phyloP scores from a whole-genome alignment of 2,113 vertebrate genomes.

The Petrocephalus microphthalmus region DNA sequence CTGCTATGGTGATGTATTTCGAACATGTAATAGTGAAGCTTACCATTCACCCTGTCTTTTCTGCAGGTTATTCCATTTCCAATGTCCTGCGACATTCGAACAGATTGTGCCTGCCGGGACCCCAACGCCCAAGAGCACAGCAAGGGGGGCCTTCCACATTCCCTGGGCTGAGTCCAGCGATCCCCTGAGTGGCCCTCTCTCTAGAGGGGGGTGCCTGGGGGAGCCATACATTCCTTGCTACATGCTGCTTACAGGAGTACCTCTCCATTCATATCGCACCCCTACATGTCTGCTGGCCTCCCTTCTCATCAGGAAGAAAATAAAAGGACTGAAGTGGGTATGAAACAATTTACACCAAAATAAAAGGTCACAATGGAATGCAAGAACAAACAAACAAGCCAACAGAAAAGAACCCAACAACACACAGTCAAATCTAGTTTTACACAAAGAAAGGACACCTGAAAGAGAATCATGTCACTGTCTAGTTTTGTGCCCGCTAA shows the following conservation, averaged over 20 bases:
- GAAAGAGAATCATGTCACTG: conserved; percentile 54
- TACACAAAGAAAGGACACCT: conserved; percentile 25
- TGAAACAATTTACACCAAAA: conserved; percentile 9
- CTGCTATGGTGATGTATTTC: background rate
- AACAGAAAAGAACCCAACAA: conserved; percentile 17
- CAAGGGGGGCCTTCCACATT: conserved; percentile 67
- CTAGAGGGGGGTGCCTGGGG: conserved; percentile 49
- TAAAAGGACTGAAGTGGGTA: conserved; percentile 39
- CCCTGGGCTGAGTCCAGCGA: conserved; percentile 69
- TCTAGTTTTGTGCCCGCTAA: conserved; percentile 42
- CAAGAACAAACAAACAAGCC: conserved; percentile 13
- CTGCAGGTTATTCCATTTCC: conserved; percentile 89
- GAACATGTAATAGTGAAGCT: background rate
- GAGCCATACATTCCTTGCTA: conserved; percentile 67
- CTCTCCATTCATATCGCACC: conserved; percentile 62
- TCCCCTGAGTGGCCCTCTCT: conserved; percentile 17
- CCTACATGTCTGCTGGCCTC: conserved; percentile 59
- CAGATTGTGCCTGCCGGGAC: conserved; percentile 90
- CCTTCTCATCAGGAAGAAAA: conserved; percentile 44
- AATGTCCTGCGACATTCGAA: conserved; percentile 85
- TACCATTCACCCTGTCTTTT: conserved; percentile 13
- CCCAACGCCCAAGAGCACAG: conserved; percentile 81
- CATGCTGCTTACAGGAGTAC: conserved; percentile 72
- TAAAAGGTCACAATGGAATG: background rate
- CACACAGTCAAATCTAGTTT: background rate